Evolutionary conservation across 2,113 vertebrate species (phyloP).

Genomic region (Euleptes europaea): DNA sequence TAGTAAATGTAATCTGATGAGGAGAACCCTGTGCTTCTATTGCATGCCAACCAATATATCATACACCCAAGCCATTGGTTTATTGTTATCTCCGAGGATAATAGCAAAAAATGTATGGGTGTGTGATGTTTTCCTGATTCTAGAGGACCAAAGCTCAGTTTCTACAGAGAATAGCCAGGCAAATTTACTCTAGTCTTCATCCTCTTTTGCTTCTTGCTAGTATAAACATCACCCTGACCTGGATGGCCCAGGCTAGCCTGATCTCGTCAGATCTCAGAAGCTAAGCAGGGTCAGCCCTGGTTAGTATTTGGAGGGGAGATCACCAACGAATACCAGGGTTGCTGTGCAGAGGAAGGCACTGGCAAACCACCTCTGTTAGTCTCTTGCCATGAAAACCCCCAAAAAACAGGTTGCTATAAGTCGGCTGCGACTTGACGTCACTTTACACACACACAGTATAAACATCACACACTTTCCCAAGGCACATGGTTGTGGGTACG

Average conservation of each 20-base stretch:
- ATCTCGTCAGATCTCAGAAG: too few relatives aligned
- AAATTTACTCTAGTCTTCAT: neutral
- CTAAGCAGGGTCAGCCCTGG: too few relatives aligned
- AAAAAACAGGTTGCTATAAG: too few relatives aligned
- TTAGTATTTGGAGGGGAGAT: too few relatives aligned
- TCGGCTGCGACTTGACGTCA: too few relatives aligned
- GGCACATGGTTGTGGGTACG: neutral
- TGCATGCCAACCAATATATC: constrained; percentile 1
- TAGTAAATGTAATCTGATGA: neutral
- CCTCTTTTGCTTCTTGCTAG: neutral
- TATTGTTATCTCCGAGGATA: neutral
- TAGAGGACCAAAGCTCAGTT: neutral
- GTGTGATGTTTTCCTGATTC: neutral
- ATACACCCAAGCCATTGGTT: neutral
- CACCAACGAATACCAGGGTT: too few relatives aligned
- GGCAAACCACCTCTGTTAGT: too few relatives aligned
- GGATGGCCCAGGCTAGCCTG: too few relatives aligned
- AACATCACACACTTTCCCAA: neutral
- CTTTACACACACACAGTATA: too few relatives aligned
- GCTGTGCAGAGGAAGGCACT: too few relatives aligned
- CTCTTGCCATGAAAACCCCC: too few relatives aligned
- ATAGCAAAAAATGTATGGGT: neutral
- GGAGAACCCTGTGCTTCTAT: neutral
- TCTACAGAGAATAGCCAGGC: neutral
- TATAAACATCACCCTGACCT: neutral